Evolutionary conservation across 2,888 invertebrate genomes (phyloP), one percentile per base, ranked within the genome.

Genomic region (Pterostichus niger): DNA sequence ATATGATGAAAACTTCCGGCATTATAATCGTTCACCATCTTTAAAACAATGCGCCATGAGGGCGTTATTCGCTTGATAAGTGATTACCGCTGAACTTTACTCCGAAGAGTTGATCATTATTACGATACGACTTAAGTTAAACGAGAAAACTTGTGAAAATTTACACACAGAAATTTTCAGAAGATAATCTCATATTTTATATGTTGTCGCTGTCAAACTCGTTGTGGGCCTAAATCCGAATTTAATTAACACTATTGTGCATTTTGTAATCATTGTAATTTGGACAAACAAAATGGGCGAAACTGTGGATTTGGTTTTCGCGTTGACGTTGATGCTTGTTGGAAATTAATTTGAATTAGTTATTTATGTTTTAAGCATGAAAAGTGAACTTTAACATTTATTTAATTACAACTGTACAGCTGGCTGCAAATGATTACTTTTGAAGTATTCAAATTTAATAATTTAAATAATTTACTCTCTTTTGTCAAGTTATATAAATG

Each of bases 51-150:
- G 40, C 10, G 5, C 33, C n/a, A 24, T 46, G 35, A 24, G 40
- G 49, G 13, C 73, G 46, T 17, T 64, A 49, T 24, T 44, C 49
- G 49, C 54, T 54, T 35, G 76, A 76, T 76, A 56, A 76, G 76
- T 76, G 76, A 76, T 76, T 35, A 24, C 33, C 76, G 49, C 35
- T 15, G 76, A 76, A 76, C 76, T 76, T 76, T 76, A 40, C 54
- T 52, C 15, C 10, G 9, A 24, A n/a, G 35, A 40, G 13, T 68
- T 44, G 76, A 76, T 76, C 56, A 76, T 76, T 76, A 76, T 76
- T 56, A 56, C 35, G 76, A 76, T 76, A 76, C 56, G 76, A 76
- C 54, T 76, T 56, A 40, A 76, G 76, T 56, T 54, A 76, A 76
- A 76, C 56, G 76, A 76, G 76, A 76, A 76, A 76, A 76, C 54